A percentile compares a stretch with the other conserved stretches of the same genome.
phyloP scores from a whole-genome alignment of 2,113 vertebrate genomes.

The Etheostoma cragini region DNA sequence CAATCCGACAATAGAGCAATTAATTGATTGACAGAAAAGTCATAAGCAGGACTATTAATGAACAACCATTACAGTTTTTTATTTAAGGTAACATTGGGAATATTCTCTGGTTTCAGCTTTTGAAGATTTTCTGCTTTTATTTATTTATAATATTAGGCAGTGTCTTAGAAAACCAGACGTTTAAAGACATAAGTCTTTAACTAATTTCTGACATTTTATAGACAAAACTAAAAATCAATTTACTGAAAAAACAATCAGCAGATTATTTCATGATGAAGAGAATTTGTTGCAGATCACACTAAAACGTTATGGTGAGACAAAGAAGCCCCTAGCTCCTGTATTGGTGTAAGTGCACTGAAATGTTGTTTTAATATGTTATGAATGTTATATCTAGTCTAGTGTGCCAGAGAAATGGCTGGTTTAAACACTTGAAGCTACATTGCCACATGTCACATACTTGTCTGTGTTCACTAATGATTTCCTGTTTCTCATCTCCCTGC shows the following conservation, averaged over 20 bases:
- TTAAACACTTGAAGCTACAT: neutral
- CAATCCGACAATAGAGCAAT: neutral
- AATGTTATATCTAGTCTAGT: neutral
- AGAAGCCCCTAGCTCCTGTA: neutral
- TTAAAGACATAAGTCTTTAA: neutral
- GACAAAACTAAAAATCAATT: neutral
- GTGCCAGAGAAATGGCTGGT: neutral
- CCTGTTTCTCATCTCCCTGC: slow-evolving; percentile 68
- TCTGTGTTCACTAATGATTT: slow-evolving; percentile 35
- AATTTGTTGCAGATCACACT: slow-evolving; percentile 1
- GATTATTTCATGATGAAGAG: neutral
- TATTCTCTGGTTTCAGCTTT: neutral
- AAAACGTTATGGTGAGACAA: slow-evolving; percentile 6
- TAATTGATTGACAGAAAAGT: neutral
- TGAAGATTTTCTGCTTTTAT: neutral
- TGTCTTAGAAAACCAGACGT: neutral
- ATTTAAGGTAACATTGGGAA: neutral
- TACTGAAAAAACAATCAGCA: neutral
- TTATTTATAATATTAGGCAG: neutral
- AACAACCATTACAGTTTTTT: neutral
- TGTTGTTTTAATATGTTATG: slow-evolving; percentile 8
- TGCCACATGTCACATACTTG: neutral
- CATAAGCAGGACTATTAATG: neutral
- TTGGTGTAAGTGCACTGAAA: neutral
- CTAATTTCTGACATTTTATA: neutral